Evolutionary conservation across 2,888 invertebrate genomes (phyloP).

Genomic region (Monoplex corrugatus): DNA sequence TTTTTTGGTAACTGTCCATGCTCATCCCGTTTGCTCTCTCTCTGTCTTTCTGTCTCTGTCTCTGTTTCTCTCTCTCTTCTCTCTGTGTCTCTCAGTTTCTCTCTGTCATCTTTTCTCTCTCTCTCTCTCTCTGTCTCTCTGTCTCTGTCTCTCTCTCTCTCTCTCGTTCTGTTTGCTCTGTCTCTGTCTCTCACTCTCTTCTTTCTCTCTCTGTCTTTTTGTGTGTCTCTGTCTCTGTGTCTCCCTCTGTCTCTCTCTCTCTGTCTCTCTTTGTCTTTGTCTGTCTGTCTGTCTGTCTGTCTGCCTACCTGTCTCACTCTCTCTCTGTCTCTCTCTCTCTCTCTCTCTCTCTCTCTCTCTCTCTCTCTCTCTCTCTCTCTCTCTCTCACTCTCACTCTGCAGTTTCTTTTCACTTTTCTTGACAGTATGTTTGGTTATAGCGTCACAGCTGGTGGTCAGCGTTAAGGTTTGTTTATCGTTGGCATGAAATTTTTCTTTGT

Average conservation of each 20-base stretch:
- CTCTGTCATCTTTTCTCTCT: not conserved
- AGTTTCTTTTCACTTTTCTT: too few species aligned
- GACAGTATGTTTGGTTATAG: too few species aligned
- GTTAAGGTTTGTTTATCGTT: too few species aligned
- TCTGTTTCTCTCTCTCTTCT: not conserved
- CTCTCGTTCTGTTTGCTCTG: not conserved
- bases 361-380: too few species aligned
- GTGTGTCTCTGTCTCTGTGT: not conserved
- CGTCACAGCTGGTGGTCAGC: too few species aligned
- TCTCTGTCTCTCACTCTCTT: not conserved
- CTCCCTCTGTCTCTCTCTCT: not conserved
- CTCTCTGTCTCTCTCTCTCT: constrained; percentile 35
- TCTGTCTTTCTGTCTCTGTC: not conserved
- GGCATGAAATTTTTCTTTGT: too few species aligned
- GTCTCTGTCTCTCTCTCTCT: not conserved
- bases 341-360: constrained; percentile 24
- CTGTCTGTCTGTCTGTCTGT: not conserved
- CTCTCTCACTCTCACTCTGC: too few species aligned
- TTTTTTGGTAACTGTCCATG: too few species aligned
- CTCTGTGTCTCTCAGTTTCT: too few species aligned
- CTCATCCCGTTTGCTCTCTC: too few species aligned
- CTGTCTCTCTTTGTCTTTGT: not conserved
- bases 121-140: not conserved
- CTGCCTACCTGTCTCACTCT: constrained; percentile 8
- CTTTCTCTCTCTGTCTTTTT: not conserved